These are phyloP conservation scores for Gandaritis pyraliata DNA, from an alignment of 2,888 invertebrate species.

Conservation along the genomic window DNA sequence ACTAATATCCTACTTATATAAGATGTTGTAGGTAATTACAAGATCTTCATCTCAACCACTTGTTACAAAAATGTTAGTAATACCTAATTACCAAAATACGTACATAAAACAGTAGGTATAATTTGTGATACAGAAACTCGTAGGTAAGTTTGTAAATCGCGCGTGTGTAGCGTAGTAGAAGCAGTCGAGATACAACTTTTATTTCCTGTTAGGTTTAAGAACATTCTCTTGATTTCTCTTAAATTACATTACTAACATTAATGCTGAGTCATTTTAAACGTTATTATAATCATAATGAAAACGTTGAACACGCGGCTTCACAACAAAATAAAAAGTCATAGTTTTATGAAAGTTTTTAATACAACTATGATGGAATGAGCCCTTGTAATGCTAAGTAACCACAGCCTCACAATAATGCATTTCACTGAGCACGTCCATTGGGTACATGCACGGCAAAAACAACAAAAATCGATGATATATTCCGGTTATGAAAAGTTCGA, in stretches of 20 bases:
- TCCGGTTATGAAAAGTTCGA: too few relatives aligned
- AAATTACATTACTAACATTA: not conserved
- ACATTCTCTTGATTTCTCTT: constrained; percentile 1
- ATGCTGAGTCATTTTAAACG: not conserved
- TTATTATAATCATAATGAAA: not conserved
- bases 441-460: too few relatives aligned
- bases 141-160: constrained; percentile 9
- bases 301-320: too few relatives aligned
- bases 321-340: too few relatives aligned
- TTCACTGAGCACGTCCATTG: too few relatives aligned
- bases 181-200: not conserved
- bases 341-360: too few relatives aligned
- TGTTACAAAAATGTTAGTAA: constrained; percentile 17
- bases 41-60: constrained; percentile 29
- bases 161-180: not conserved
- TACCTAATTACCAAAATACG: constrained; percentile 10
- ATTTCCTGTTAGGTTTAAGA: not conserved
- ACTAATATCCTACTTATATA: constrained; percentile 22
- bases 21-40: constrained; percentile 13
- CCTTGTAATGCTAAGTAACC: too few relatives aligned
- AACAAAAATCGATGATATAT: too few relatives aligned
- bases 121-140: constrained; percentile 11
- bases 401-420: too few relatives aligned
- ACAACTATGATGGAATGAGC: too few relatives aligned
- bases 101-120: constrained; percentile 8